Evolutionary conservation across 2,888 invertebrate species (phyloP).

Genomic region (Heteromyza rotundicornis): DNA sequence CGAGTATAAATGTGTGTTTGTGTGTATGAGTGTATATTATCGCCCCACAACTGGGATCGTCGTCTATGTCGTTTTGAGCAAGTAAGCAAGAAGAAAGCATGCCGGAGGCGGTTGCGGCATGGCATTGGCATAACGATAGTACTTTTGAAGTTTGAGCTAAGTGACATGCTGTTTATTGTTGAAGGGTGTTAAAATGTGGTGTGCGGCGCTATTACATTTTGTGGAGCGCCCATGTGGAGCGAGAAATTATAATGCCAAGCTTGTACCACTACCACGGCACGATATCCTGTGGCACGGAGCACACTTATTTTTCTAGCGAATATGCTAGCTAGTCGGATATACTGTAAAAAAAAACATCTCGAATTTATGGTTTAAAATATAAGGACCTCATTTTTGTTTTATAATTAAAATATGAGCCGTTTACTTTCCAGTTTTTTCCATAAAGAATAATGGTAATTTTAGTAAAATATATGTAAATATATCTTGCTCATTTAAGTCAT

Average conservation of each 20-base stretch:
- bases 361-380: no score
- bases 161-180: slow-evolving; percentile 63
- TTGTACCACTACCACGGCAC: slow-evolving; percentile 34
- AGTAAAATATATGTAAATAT: no score
- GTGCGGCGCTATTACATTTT: slow-evolving; percentile 37
- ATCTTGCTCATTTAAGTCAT: no score
- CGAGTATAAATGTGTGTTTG: no score
- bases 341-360: no score
- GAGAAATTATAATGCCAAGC: slow-evolving; percentile 55
- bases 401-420: no score
- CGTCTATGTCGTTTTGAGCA: slow-evolving; percentile 16
- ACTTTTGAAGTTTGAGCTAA: slow-evolving; percentile 61
- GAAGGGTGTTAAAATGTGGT: slow-evolving; percentile 62
- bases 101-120: slow-evolving; percentile 43
- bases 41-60: slow-evolving; percentile 20
- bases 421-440: no score
- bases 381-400: no score
- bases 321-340: no score
- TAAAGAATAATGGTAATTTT: no score
- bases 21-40: slow-evolving; percentile 46
- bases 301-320: slow-evolving; percentile 8
- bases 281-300: slow-evolving; percentile 21
- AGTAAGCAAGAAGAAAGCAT: slow-evolving; percentile 39
- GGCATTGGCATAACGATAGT: slow-evolving; percentile 52
- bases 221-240: slow-evolving; percentile 38